Conservation (phyloP, 2,113 vertebrate species). For the Bambusicola thoracicus region DNA sequence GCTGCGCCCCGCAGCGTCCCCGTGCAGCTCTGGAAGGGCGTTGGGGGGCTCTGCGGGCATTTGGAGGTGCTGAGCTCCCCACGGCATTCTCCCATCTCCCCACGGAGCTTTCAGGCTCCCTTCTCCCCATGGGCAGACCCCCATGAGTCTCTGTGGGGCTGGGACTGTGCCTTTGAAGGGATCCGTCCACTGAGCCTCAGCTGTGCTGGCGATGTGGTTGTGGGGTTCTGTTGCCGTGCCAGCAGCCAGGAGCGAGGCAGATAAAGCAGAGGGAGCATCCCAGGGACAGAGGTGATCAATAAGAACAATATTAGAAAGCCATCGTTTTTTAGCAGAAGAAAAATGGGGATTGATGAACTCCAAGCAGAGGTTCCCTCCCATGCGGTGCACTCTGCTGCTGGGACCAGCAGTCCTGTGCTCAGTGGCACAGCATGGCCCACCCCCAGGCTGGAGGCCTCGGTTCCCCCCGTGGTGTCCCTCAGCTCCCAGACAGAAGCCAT, state of each 20-base stretch:
- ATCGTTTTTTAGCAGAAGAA: background rate
- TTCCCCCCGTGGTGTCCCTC: background rate
- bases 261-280: background rate
- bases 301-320: no score
- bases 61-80: background rate
- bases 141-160: background rate
- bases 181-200: background rate
- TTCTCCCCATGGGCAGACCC: fast-evolving
- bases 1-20: background rate
- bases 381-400: background rate
- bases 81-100: background rate
- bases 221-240: background rate
- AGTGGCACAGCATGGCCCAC: background rate
- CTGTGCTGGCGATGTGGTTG: fast-evolving
- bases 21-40: background rate
- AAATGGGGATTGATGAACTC: background rate
- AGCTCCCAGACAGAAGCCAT: background rate
- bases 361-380: background rate
- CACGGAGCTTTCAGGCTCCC: background rate
- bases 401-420: background rate
- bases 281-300: fast-evolving
- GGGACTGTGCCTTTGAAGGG: background rate
- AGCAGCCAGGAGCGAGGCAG: background rate
- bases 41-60: background rate
- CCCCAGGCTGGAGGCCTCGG: background rate